Percentiles rank a stretch among this genome's conserved stretches.
Evolutionary conservation across 2,888 invertebrate species (phyloP).

Genomic region (Epinotia ramella): DNA sequence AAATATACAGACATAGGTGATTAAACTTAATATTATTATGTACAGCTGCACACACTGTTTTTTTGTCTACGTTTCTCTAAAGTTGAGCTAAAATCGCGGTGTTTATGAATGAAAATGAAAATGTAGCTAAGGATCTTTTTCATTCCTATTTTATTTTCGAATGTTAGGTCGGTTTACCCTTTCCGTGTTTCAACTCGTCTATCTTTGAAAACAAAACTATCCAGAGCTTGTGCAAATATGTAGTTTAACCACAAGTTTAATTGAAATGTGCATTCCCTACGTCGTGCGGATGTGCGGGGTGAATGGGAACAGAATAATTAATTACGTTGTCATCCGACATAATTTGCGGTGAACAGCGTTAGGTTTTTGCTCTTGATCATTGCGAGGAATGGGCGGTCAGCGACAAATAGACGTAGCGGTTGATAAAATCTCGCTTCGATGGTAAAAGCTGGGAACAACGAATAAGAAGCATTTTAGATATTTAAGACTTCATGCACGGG

Average conservation of each 20-base stretch:
- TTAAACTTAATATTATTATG: neutral
- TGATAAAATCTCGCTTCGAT: conserved; percentile 53
- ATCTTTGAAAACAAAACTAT: conserved; percentile 26
- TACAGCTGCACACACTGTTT: neutral
- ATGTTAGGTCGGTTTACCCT: conserved; percentile 9
- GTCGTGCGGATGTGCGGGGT: neutral
- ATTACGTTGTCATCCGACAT: conserved; percentile 47
- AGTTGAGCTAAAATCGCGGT: neutral
- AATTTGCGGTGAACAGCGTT: conserved; percentile 55
- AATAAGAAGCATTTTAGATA: neutral
- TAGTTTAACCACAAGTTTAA: conserved; percentile 33
- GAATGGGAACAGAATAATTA: conserved; percentile 13
- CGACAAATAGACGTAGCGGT: conserved; percentile 50
- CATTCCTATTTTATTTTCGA: neutral
- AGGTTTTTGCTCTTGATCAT: conserved; percentile 52
- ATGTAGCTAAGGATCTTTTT: neutral
- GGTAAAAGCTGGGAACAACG: conserved; percentile 53
- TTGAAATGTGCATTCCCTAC: conserved; percentile 36
- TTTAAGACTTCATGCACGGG: neutral
- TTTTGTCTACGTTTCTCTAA: neutral
- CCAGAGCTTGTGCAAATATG: conserved; percentile 32
- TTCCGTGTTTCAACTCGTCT: neutral
- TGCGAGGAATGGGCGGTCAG: conserved; percentile 59
- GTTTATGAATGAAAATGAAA: neutral
- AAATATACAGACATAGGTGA: neutral